Conservation (phyloP, 1,140 invertebrate genomes). For the Anoplophora glabripennis region DNA sequence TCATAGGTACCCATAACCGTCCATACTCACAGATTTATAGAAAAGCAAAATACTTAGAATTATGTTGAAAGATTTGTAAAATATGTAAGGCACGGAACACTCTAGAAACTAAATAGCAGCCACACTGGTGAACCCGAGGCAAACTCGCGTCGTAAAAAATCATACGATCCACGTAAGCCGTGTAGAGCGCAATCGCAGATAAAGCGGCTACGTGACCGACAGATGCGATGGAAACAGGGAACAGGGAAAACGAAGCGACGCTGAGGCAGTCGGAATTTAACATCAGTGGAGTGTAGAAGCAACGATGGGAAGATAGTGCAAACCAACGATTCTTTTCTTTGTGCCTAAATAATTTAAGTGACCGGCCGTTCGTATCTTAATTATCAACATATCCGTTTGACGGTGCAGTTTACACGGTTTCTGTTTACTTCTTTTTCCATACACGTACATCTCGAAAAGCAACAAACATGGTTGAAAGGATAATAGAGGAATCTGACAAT, state of each 20-base stretch:
- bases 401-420: slow-evolving; percentile 11
- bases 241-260: too few species aligned
- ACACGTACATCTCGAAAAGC: slow-evolving; percentile 12
- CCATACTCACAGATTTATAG: too few species aligned
- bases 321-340: slow-evolving; percentile 43
- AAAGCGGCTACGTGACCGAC: slow-evolving; percentile 33
- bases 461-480: slow-evolving; percentile 45
- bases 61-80: background rate
- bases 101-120: background rate
- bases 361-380: slow-evolving; percentile 31
- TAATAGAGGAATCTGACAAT: slow-evolving; percentile 45
- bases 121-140: background rate
- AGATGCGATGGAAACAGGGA: slow-evolving; percentile 16
- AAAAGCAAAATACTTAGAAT: background rate
- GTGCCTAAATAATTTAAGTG: slow-evolving; percentile 37
- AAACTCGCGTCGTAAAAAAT: slow-evolving; percentile 19
- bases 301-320: slow-evolving; percentile 41
- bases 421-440: slow-evolving; percentile 6
- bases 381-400: slow-evolving; percentile 10
- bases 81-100: background rate
- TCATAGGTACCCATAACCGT: too few species aligned
- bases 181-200: slow-evolving; percentile 23
- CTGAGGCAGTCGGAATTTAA: slow-evolving; percentile 42
- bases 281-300: slow-evolving; percentile 37
- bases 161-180: slow-evolving; percentile 37